Evolutionary conservation across 2,888 invertebrate genomes (phyloP).

Genomic region (Tachina fera): DNA sequence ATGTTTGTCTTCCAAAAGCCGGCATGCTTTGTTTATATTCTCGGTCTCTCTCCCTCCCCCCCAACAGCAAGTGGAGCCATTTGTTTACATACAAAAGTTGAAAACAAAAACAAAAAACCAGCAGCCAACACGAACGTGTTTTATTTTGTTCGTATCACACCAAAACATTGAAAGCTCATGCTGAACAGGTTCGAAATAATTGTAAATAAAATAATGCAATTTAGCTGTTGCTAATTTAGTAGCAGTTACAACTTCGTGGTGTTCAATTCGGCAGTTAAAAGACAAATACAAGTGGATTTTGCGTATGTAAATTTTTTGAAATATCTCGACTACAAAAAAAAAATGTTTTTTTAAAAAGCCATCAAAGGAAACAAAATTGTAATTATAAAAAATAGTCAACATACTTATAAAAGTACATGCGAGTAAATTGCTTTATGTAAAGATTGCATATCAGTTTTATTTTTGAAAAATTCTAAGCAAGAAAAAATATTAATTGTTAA

Average conservation of each 20-base stretch:
- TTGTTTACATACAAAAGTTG: slow-evolving; percentile 33
- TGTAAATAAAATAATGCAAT: slow-evolving; percentile 73
- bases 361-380: slow-evolving; percentile 13
- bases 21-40: slow-evolving; percentile 43
- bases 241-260: slow-evolving; percentile 73
- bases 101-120: slow-evolving; percentile 36
- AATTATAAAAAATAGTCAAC: slow-evolving; percentile 8
- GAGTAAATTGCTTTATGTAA: not conserved
- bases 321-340: slow-evolving; percentile 7
- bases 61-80: slow-evolving; percentile 46
- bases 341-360: slow-evolving; percentile 13
- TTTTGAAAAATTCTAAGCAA: not conserved
- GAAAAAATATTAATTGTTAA: not conserved
- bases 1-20: slow-evolving; percentile 53
- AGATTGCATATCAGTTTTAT: slow-evolving; percentile 31
- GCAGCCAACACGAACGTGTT: slow-evolving; percentile 52
- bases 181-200: slow-evolving; percentile 57
- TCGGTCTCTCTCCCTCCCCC: not conserved
- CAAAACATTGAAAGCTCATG: slow-evolving; percentile 36
- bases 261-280: slow-evolving; percentile 47
- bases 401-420: not conserved
- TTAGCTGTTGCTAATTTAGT: slow-evolving; percentile 74
- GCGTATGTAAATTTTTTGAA: slow-evolving; percentile 43
- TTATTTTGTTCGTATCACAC: slow-evolving; percentile 68
- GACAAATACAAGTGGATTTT: slow-evolving; percentile 11